Percentiles rank a stretch among this genome's conserved stretches.
Conservation (phyloP, 2,888 invertebrate genomes). For the Ariolimax columbianus region DNA sequence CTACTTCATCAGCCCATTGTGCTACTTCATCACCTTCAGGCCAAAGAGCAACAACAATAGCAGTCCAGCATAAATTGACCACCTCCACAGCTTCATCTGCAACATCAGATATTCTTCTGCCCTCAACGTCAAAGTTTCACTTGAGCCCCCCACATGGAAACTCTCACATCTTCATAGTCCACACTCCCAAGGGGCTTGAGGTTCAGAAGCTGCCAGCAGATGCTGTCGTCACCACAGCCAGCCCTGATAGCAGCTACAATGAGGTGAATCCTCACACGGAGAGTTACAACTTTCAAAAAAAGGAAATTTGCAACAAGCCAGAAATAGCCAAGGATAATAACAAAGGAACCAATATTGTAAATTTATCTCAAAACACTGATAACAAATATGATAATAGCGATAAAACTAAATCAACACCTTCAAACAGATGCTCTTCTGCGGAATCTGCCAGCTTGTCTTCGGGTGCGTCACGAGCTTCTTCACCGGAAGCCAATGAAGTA, state of each 20-base stretch:
- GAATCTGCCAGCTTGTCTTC: conserved; percentile 49
- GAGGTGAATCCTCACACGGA: conserved; percentile 36
- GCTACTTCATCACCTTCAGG: not conserved
- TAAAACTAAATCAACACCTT: conserved; percentile 48
- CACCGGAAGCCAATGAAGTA: conserved; percentile 52
- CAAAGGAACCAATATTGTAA: not conserved
- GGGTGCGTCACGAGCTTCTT: conserved; percentile 44
- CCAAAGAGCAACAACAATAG: not conserved
- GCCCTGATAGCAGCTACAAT: conserved; percentile 71
- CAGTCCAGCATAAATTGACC: not conserved
- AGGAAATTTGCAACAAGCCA: not conserved
- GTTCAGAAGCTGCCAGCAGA: conserved; percentile 62
- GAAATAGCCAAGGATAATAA: conserved; percentile 2
- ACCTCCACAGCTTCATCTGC: not conserved
- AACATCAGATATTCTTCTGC: not conserved
- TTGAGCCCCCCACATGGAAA: not conserved
- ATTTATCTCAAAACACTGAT: not conserved
- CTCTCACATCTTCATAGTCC: conserved; percentile 41
- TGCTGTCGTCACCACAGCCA: conserved; percentile 62
- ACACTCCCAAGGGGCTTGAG: conserved; percentile 52
- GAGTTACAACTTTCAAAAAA: not conserved
- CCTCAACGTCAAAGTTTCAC: not conserved
- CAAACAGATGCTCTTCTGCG: not conserved
- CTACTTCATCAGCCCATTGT: not conserved
- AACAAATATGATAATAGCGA: conserved; percentile 33